These are phyloP conservation scores for Antidorcas marsupialis DNA, from an alignment of 2,113 vertebrate genomes.

Conservation along the genomic window DNA sequence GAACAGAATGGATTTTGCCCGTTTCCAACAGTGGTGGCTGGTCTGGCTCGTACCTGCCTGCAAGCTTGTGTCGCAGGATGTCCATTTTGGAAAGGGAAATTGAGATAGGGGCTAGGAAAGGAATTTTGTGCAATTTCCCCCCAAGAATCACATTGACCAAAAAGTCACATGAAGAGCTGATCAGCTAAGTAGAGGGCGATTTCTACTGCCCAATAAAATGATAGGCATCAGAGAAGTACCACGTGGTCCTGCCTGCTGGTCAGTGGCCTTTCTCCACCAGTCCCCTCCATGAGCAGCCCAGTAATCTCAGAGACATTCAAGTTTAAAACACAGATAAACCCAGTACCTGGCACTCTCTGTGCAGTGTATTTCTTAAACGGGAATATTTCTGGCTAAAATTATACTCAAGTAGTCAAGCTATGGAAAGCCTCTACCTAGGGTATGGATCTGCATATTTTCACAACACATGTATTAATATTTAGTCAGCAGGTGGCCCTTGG, in stretches of 20 bases:
- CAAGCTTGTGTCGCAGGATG: neutral
- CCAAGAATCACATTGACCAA: neutral
- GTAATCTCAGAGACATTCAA: neutral
- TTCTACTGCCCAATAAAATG: neutral
- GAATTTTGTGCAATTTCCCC: neutral
- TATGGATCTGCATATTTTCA: neutral
- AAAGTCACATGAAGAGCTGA: neutral
- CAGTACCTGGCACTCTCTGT: neutral
- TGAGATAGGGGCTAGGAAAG: neutral
- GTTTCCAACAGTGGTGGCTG: neutral
- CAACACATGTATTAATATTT: neutral
- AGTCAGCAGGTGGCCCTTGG: neutral
- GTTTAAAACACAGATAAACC: neutral
- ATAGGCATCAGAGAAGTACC: neutral
- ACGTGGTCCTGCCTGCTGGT: neutral
- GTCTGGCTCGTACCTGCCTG: neutral
- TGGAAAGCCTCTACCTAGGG: neutral
- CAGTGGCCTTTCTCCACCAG: neutral
- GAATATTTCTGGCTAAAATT: neutral
- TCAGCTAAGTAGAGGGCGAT: neutral
- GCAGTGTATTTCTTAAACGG: neutral
- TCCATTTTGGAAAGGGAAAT: neutral
- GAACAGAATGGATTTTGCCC: neutral
- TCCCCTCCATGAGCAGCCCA: neutral
- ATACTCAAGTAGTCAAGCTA: neutral